phyloP scores from a whole-genome alignment of 2,113 vertebrate species.

The Rhinoderma darwinii region DNA sequence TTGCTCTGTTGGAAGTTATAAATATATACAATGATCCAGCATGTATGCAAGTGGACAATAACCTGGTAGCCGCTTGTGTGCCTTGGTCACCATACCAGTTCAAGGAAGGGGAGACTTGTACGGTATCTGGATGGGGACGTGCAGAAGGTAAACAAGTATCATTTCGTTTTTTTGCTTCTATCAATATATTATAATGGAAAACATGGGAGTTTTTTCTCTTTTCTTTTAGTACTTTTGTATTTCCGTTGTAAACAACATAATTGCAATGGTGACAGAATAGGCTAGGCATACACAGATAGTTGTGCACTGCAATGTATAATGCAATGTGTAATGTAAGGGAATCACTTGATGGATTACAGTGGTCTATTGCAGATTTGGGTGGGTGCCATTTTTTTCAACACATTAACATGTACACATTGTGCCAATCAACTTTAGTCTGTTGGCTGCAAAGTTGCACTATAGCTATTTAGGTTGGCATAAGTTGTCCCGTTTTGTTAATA shows the following conservation, averaged over 20 bases:
- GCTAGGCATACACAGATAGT: neutral
- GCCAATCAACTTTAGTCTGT: too few relatives aligned
- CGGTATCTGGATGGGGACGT: conserved; percentile 90
- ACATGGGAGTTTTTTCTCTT: too few relatives aligned
- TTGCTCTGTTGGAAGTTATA: conserved; percentile 84
- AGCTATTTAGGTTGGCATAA: too few relatives aligned
- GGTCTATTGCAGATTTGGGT: too few relatives aligned
- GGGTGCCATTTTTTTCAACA: too few relatives aligned
- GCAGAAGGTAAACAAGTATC: conserved; percentile 73
- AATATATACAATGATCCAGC: neutral
- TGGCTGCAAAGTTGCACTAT: too few relatives aligned
- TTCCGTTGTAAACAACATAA: neutral
- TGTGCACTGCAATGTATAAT: neutral
- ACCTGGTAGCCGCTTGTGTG: conserved; percentile 79
- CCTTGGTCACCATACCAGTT: conserved; percentile 89
- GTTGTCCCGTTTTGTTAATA: too few relatives aligned
- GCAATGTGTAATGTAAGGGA: neutral
- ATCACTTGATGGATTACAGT: too few relatives aligned
- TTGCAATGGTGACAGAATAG: neutral
- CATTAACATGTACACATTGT: too few relatives aligned
- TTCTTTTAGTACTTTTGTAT: neutral
- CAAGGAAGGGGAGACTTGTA: conserved; percentile 78
- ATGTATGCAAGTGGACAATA: conserved; percentile 68
- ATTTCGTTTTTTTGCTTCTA: too few relatives aligned
- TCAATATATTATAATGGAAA: too few relatives aligned